phyloP scores from a whole-genome alignment of 1,140 invertebrate species.

The Ericerus pela region DNA sequence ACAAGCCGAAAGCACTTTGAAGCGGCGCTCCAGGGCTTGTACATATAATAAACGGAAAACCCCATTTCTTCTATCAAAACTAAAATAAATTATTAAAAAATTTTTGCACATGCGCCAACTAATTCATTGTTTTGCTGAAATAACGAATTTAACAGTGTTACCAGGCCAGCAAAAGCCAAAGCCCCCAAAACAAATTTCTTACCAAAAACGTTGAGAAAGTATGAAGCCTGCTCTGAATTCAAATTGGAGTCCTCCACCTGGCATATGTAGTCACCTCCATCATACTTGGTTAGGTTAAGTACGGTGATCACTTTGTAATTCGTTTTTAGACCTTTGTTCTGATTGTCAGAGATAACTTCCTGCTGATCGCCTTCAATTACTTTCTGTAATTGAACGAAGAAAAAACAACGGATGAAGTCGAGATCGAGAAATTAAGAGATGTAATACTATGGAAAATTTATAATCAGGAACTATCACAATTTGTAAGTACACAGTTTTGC shows the following conservation, averaged over 20 bases:
- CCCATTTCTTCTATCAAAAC: background rate
- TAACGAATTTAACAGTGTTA: background rate
- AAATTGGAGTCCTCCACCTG: background rate
- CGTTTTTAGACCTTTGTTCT: background rate
- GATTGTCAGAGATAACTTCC: background rate
- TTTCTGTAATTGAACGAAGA: no score
- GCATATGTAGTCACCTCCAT: background rate
- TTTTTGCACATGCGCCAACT: background rate
- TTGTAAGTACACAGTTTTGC: background rate
- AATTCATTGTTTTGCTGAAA: background rate
- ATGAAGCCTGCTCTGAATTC: background rate
- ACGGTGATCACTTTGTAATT: background rate
- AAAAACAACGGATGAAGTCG: background rate
- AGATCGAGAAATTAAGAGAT: background rate
- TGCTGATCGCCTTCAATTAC: no score
- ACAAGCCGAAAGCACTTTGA: no score
- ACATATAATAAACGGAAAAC: no score
- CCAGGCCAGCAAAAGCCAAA: background rate
- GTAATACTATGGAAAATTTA: background rate
- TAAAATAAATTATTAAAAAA: background rate
- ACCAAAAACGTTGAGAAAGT: background rate
- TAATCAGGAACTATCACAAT: background rate
- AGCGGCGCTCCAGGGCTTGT: no score
- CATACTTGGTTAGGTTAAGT: background rate
- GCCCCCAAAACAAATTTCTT: background rate